Conservation (phyloP, 2,888 invertebrate species). For the Idaea aversata region DNA sequence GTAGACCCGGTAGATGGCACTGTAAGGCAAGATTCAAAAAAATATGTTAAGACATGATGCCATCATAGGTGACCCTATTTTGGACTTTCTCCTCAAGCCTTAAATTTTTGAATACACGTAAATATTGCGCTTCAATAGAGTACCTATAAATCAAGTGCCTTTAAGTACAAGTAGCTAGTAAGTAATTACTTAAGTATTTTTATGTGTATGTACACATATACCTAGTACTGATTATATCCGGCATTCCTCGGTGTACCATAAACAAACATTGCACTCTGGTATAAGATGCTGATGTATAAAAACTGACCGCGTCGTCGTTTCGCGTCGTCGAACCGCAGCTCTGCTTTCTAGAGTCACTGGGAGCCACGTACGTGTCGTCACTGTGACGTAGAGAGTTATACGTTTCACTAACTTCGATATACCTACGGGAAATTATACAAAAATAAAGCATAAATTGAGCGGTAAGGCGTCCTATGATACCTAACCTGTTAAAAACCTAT, state of each 20-base stretch:
- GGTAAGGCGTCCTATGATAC: no score
- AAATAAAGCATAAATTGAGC: conserved; percentile 11
- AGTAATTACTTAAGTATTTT: no score
- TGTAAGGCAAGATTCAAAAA: no score
- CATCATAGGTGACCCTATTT: no score
- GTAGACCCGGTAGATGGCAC: no score
- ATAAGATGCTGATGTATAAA: conserved; percentile 47
- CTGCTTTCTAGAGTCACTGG: conserved; percentile 61
- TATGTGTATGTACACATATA: no score
- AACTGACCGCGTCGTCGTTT: conserved; percentile 59
- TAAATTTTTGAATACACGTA: neutral
- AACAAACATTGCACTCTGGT: conserved; percentile 21
- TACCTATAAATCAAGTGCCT: no score
- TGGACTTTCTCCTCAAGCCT: neutral
- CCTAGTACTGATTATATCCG: conserved; percentile 1
- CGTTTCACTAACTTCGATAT: conserved; percentile 54
- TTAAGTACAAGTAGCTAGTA: no score
- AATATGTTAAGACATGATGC: no score
- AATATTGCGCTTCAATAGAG: no score
- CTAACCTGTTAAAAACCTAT: no score
- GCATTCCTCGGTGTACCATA: conserved; percentile 5
- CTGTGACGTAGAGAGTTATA: conserved; percentile 50
- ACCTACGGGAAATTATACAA: conserved; percentile 20
- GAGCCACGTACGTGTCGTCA: conserved; percentile 46
- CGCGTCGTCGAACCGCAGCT: conserved; percentile 60